Evolutionary conservation across 2,113 vertebrate species (phyloP).

Genomic region (Bagarius yarrelli): DNA sequence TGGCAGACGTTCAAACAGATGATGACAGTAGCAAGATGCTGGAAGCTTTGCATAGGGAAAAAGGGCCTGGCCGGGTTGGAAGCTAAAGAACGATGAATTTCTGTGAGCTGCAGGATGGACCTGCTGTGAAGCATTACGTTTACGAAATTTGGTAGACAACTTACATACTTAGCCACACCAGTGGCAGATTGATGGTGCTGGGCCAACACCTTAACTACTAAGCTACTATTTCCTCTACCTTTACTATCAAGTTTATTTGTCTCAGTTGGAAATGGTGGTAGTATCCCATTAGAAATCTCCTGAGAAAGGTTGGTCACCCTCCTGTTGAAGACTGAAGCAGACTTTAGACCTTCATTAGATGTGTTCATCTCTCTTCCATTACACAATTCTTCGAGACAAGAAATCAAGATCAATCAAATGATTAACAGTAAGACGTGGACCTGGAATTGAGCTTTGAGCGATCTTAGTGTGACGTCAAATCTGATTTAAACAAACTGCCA

Average conservation of each 20-base stretch:
- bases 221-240: no score
- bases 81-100: background rate
- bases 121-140: background rate
- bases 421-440: background rate
- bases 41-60: constrained; percentile 2
- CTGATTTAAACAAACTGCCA: background rate
- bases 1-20: constrained; percentile 27
- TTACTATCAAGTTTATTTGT: no score
- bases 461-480: background rate
- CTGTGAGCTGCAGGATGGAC: background rate
- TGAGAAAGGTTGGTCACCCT: no score
- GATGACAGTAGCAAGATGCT: constrained; percentile 12
- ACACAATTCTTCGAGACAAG: background rate
- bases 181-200: no score
- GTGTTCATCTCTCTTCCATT: background rate
- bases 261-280: background rate
- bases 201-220: no score
- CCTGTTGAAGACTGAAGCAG: background rate
- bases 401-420: background rate
- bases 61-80: background rate
- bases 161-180: no score
- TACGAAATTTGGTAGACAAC: no score
- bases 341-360: background rate
- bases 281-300: no score
- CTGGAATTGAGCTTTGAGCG: background rate